Evolutionary conservation across 2,888 invertebrate genomes (phyloP).

Genomic region (Empis livida): DNA sequence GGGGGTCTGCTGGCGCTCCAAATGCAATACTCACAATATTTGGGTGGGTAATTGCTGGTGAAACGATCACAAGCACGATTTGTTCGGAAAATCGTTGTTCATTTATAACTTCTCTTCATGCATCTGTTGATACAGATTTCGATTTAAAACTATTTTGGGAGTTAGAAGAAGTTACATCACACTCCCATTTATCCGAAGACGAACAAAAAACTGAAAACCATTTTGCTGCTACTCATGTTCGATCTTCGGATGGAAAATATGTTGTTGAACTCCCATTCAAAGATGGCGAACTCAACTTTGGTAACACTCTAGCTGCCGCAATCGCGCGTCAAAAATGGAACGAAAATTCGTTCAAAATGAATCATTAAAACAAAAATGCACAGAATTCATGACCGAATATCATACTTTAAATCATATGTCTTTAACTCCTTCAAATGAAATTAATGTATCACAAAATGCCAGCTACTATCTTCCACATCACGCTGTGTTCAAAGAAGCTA

Average conservation of each 20-base stretch:
- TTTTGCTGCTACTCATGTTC: conserved; percentile 1
- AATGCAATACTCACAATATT: too few relatives aligned
- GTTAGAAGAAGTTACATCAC: too few relatives aligned
- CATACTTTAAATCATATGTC: conserved; percentile 11
- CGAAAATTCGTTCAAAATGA: conserved; percentile 6
- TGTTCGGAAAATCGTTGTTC: too few relatives aligned
- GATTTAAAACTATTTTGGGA: too few relatives aligned
- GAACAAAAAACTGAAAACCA: too few relatives aligned
- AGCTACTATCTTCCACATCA: conserved; percentile 12
- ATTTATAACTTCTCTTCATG: too few relatives aligned
- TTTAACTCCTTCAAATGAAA: conserved; percentile 2
- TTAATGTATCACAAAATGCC: conserved; percentile 1
- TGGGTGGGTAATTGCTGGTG: too few relatives aligned
- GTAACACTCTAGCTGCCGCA: conserved; percentile 4
- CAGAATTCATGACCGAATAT: conserved; percentile 11
- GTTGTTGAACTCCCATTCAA: conserved; percentile 8
- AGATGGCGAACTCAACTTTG: conserved; percentile 1
- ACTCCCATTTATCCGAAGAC: too few relatives aligned
- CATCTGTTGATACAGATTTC: too few relatives aligned
- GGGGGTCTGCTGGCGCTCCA: too few relatives aligned
- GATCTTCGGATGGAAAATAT: conserved; percentile 7
- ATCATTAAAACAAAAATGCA: conserved; percentile 5
- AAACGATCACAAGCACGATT: too few relatives aligned
- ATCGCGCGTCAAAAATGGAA: conserved; percentile 8
- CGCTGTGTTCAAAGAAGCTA: conserved; percentile 11